Base-by-base conservation (phyloP, 2,797 vertebrate genomes). In the Hypotaenidia okinawae region DNA sequence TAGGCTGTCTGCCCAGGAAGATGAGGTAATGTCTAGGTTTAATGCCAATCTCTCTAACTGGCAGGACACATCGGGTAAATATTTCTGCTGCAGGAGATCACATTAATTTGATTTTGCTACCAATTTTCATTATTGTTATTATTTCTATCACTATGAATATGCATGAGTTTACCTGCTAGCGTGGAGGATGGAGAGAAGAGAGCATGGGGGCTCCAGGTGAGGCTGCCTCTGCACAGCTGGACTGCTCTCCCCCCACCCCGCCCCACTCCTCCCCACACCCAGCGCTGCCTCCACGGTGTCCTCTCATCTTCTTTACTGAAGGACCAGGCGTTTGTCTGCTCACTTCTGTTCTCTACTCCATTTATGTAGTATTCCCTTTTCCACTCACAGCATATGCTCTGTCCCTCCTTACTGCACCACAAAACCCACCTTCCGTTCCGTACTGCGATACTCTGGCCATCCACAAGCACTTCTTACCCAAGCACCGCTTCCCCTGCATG, bases 1-100 rank as follows among this genome's bases (percentile, higher is more conserved):
- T 99, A 98, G 98, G 98, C 99, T 98, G 98, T 98, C 99, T 98
- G 99, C 99, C 99, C 98, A 98, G 98, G 98, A 99, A 98, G 98
- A 99, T 99, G 99, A 99, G 98, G 99, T 99, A 99, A 99, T 99
- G 99, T 99, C 99, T 99, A 98, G 99, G 98, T 99, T 99, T 98
- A 99, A 99, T 99, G 99, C 99, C 99, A 99, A 99, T 98, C 98
- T 98, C 98, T 98, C 97, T 97, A 98, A 98, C 98, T 98, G 98
- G 99, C 98, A 98, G 97, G 97, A 98, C 98, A 98, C 94, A 95
- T 97, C 28, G 94, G 97, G 97, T 98, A 98, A 98, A 98, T 97
- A 98, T 98, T 98, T 97, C 97, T 97, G 96, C 95, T 96, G 96
- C 91, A 96, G 95, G 97, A 98, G 97, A 97, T 96, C 93, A 96